phyloP scores from a whole-genome alignment of 2,888 invertebrate species.

The Candidula unifasciata region DNA sequence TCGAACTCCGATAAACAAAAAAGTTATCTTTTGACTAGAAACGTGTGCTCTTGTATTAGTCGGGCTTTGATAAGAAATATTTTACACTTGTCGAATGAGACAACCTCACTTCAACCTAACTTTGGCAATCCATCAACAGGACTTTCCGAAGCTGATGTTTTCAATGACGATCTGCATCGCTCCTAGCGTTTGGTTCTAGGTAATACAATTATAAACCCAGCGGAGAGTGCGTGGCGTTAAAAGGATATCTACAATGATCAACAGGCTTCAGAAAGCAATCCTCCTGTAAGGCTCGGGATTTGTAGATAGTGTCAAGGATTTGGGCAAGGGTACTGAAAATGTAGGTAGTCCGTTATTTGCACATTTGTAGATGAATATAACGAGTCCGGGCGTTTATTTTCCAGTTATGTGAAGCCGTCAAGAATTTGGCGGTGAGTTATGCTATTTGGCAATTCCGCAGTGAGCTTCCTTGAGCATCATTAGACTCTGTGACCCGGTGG shows the following conservation, averaged over 20 bases:
- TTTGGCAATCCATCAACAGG: background rate
- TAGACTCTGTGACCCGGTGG: background rate
- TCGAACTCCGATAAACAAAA: no score
- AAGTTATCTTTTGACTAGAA: no score
- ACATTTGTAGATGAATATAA: background rate
- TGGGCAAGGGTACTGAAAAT: background rate
- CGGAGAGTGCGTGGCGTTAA: conserved; percentile 54
- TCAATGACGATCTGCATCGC: background rate
- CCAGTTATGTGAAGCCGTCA: background rate
- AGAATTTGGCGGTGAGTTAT: background rate
- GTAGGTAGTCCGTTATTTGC: background rate
- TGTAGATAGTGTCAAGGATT: conserved; percentile 9
- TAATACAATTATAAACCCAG: conserved; percentile 58
- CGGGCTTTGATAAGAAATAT: no score
- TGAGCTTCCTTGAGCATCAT: background rate
- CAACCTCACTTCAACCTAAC: background rate
- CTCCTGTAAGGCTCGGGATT: conserved; percentile 31
- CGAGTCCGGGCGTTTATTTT: background rate
- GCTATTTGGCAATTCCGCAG: background rate
- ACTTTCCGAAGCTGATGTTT: background rate
- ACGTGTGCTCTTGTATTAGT: no score
- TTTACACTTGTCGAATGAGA: no score
- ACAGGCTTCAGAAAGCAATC: conserved; percentile 38
- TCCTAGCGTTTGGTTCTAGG: background rate
- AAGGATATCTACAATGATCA: conserved; percentile 58